These are phyloP conservation scores for Nomada lathburiana DNA, from an alignment of 2,888 invertebrate genomes.

Conservation along the genomic window DNA sequence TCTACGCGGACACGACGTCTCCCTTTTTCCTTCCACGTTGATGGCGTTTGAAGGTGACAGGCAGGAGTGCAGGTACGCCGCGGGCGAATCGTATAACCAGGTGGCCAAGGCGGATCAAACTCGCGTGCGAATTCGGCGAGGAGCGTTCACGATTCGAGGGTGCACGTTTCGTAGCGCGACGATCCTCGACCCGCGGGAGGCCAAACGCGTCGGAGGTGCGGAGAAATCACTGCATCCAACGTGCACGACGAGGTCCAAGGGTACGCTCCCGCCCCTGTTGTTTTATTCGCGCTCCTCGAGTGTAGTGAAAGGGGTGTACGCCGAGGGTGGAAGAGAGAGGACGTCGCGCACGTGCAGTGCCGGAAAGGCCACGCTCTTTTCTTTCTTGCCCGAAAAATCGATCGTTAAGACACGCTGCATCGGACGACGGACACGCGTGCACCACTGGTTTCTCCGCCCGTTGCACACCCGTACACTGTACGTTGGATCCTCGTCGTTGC, in stretches of 20 bases:
- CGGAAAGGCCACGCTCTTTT: constrained; percentile 60
- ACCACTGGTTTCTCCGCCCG: neutral
- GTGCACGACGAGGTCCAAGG: constrained; percentile 39
- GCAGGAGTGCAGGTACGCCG: no score
- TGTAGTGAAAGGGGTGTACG: constrained; percentile 27
- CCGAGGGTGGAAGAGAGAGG: constrained; percentile 15
- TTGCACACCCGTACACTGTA: neutral
- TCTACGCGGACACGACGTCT: neutral
- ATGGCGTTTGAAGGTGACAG: no score
- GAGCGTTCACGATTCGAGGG: no score
- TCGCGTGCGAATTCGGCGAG: no score
- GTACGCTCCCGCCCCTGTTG: constrained; percentile 38
- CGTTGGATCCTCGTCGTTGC: neutral
- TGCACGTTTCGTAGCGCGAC: constrained; percentile 2
- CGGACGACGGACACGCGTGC: constrained; percentile 52
- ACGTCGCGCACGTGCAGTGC: constrained; percentile 59
- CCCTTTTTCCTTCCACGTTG: no score
- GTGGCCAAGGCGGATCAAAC: no score
- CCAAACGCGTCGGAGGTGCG: constrained; percentile 55
- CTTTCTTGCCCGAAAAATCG: constrained; percentile 63
- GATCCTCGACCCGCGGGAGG: constrained; percentile 11
- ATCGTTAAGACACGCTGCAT: constrained; percentile 61
- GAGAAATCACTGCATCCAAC: constrained; percentile 36
- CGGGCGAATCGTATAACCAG: no score
- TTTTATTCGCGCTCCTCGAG: constrained; percentile 36